phyloP scores from a whole-genome alignment of 2,797 vertebrate species.

The Onychomys torridus region DNA sequence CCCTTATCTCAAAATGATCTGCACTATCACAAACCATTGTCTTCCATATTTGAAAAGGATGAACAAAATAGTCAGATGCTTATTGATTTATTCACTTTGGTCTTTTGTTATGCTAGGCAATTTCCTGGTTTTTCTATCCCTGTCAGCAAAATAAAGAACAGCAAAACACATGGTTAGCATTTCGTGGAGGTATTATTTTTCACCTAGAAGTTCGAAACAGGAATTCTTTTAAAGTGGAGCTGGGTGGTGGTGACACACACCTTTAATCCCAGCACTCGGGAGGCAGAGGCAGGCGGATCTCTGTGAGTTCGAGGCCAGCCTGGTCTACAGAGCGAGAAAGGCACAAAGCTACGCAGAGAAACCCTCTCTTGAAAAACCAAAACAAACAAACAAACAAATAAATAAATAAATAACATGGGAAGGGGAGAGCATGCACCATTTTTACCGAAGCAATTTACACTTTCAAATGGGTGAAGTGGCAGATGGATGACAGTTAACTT shows the following conservation, averaged over 20 bases:
- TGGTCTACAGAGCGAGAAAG: too few relatives aligned
- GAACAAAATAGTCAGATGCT: slow-evolving; percentile 61
- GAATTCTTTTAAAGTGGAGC: slow-evolving; percentile 63
- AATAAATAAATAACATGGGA: too few relatives aligned
- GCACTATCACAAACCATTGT: slow-evolving; percentile 45
- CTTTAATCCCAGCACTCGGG: too few relatives aligned
- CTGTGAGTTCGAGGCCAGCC: too few relatives aligned
- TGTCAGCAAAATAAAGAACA: slow-evolving; percentile 73
- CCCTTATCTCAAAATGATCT: slow-evolving; percentile 47
- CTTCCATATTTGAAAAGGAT: slow-evolving; percentile 75
- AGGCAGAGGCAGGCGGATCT: too few relatives aligned
- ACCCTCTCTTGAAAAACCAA: too few relatives aligned
- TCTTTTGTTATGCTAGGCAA: slow-evolving; percentile 62
- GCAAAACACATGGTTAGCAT: slow-evolving; percentile 58
- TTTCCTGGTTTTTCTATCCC: slow-evolving; percentile 66
- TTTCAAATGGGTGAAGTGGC: slow-evolving; percentile 56
- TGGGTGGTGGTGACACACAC: too few relatives aligned
- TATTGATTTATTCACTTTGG: slow-evolving; percentile 75
- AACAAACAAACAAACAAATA: too few relatives aligned
- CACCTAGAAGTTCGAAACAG: slow-evolving; percentile 69
- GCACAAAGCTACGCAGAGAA: too few relatives aligned
- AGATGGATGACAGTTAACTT: slow-evolving; percentile 58
- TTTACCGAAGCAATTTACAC: slow-evolving; percentile 67
- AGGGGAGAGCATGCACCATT: slow-evolving; percentile 25
- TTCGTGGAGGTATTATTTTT: slow-evolving; percentile 72